Evolutionary conservation across 53 echinoderm and acorn worm genomes (phyloP).

Genomic region (Crossaster papposus): DNA sequence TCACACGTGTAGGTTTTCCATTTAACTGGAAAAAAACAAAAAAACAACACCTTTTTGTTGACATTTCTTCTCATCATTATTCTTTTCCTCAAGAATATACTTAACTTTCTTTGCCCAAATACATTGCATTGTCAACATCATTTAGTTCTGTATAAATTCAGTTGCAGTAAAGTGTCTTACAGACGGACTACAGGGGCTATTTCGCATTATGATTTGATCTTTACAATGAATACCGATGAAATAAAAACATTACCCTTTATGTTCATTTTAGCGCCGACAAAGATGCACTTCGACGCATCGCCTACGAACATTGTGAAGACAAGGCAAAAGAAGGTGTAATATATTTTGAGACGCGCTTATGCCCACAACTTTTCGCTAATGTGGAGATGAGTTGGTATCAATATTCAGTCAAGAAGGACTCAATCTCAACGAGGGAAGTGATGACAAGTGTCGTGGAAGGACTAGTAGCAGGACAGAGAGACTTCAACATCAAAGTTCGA

Average conservation of each 20-base stretch:
- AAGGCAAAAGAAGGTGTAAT: slow-evolving; percentile 65
- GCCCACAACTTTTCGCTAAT: slow-evolving; percentile 72
- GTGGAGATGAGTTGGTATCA: not conserved
- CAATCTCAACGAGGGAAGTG: slow-evolving; percentile 49
- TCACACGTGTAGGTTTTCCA: slow-evolving; percentile 22
- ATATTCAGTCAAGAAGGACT: not conserved
- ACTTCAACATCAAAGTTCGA: slow-evolving; percentile 66
- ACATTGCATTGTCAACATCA: not conserved
- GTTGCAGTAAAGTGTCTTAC: not conserved
- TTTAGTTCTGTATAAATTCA: not conserved
- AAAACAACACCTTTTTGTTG: not conserved
- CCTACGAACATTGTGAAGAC: slow-evolving; percentile 77
- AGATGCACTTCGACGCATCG: slow-evolving; percentile 59
- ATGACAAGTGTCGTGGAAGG: slow-evolving; percentile 69
- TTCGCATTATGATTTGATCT: not conserved
- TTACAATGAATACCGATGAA: not conserved
- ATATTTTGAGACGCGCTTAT: slow-evolving; percentile 69
- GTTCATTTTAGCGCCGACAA: slow-evolving; percentile 51
- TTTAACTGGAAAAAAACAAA: slow-evolving; percentile 36
- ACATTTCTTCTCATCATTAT: not conserved
- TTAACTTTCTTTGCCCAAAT: not conserved
- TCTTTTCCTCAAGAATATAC: not conserved
- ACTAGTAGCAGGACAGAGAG: slow-evolving; percentile 52
- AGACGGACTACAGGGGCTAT: not conserved
- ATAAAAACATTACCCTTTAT: not conserved